Evolutionary conservation across 2,888 invertebrate genomes (phyloP).

Genomic region (Allolobophora icterica): DNA sequence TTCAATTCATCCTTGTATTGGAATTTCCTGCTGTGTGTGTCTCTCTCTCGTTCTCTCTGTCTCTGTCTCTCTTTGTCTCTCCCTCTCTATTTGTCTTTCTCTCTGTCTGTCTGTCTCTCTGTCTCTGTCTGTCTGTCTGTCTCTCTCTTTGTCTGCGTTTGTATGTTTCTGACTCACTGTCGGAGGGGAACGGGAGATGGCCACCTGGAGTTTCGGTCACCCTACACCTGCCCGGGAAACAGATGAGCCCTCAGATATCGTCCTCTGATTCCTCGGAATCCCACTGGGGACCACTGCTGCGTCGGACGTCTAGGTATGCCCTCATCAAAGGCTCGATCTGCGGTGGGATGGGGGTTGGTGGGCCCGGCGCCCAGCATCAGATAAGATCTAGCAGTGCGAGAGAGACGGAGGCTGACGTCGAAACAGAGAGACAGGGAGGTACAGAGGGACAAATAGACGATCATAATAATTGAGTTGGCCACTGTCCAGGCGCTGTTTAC

Average conservation of each 20-base stretch:
- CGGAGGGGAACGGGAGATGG: not conserved
- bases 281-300: not conserved
- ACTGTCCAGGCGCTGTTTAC: not conserved
- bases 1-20: not conserved
- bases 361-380: not conserved
- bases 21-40: not conserved
- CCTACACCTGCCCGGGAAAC: not conserved
- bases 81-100: too few relatives aligned
- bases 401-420: not conserved
- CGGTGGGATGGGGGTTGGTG: not conserved
- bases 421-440: too few relatives aligned
- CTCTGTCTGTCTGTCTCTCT: too few relatives aligned
- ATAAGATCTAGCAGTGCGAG: slow-evolving; percentile 3
- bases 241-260: not conserved
- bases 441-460: not conserved
- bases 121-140: too few relatives aligned
- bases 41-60: too few relatives aligned
- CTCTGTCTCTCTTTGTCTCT: too few relatives aligned
- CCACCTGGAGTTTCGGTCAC: not conserved
- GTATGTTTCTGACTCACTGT: not conserved
- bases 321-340: not conserved
- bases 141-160: not conserved
- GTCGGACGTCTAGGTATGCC: not conserved
- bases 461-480: not conserved
- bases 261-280: not conserved